These are phyloP conservation scores for Mimumesa dahlbomi DNA, from an alignment of 2,888 invertebrate genomes.

Conservation along the genomic window DNA sequence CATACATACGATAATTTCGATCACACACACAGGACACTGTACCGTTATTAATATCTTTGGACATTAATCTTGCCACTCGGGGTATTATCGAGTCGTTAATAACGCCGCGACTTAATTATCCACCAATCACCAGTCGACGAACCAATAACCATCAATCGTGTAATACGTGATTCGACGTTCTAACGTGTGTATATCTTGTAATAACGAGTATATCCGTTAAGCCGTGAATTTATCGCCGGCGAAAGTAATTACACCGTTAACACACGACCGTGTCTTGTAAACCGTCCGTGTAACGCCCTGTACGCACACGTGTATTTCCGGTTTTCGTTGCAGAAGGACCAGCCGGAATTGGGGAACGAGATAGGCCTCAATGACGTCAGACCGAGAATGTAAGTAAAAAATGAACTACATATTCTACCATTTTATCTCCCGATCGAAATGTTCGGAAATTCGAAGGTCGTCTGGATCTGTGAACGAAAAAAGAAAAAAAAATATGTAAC, in stretches of 20 bases:
- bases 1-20: no score
- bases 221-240: constrained; percentile 22
- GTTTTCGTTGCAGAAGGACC: no score
- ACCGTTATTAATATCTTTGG: not conserved
- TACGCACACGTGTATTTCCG: no score
- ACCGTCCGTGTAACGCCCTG: no score
- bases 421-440: not conserved
- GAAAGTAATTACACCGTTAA: constrained; percentile 32
- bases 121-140: constrained; percentile 34
- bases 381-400: no score
- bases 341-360: no score
- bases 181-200: not conserved
- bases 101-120: constrained; percentile 42
- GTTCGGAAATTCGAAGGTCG: not conserved
- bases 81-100: constrained; percentile 21
- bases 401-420: no score
- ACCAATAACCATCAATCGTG: constrained; percentile 43
- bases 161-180: constrained; percentile 2
- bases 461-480: constrained; percentile 3
- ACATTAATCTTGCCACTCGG: constrained; percentile 17
- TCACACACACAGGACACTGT: no score
- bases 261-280: no score
- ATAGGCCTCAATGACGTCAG: no score
- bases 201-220: not conserved
- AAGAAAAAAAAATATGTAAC: not conserved